These are phyloP conservation scores for Nothocercus julius DNA, from an alignment of 2,113 vertebrate species.

Conservation along the genomic window DNA sequence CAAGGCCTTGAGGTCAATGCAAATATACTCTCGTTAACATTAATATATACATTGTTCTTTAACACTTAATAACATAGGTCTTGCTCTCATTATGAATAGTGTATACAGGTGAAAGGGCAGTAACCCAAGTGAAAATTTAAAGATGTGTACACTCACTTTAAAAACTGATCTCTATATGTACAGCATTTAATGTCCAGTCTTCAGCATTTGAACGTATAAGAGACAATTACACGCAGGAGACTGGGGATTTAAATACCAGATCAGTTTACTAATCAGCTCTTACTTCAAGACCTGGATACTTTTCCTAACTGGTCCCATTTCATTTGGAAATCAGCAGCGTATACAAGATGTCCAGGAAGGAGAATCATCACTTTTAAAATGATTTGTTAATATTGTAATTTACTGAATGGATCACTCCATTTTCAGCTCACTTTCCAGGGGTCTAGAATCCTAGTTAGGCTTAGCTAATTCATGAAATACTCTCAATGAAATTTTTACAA, in stretches of 20 bases:
- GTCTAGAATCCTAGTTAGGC: background rate
- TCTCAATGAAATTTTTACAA: background rate
- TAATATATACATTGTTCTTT: conserved; percentile 35
- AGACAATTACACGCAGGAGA: conserved; percentile 38
- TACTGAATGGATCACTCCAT: background rate
- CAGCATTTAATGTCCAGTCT: conserved; percentile 35
- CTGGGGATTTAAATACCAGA: conserved; percentile 2
- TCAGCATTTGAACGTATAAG: conserved; percentile 44
- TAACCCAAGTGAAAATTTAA: conserved; percentile 37
- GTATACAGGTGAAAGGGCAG: conserved; percentile 14
- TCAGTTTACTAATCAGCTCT: conserved; percentile 30
- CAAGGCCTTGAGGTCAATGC: background rate
- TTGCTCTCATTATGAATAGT: conserved; percentile 29
- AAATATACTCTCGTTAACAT: conserved; percentile 12
- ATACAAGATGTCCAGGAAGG: background rate
- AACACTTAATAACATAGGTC: conserved; percentile 27
- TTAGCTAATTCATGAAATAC: background rate
- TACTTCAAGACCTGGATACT: background rate
- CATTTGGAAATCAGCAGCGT: background rate
- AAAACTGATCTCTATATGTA: conserved; percentile 26
- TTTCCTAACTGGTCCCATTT: background rate
- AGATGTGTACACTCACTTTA: conserved; percentile 14
- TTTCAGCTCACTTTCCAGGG: background rate
- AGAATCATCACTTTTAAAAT: background rate
- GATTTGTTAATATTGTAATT: background rate